phyloP scores from a whole-genome alignment of 2,888 invertebrate species.

The Cerastoderma edule region DNA sequence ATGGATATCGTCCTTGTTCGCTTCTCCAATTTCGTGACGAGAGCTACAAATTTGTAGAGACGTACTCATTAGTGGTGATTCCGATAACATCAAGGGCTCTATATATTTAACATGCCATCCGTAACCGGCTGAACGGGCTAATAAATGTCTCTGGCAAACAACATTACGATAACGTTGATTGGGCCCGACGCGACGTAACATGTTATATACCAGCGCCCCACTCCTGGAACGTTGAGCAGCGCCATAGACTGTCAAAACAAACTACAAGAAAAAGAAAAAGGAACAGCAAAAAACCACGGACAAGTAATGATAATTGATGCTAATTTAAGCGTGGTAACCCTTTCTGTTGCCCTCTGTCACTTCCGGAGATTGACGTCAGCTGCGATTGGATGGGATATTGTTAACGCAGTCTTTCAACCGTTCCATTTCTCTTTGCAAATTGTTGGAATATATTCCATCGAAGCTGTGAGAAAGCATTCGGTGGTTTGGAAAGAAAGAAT shows the following conservation, averaged over 20 bases:
- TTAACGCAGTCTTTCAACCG: no score
- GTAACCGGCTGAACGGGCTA: constrained; percentile 2
- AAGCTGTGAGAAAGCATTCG: no score
- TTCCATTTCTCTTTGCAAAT: no score
- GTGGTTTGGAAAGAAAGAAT: no score
- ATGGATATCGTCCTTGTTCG: neutral
- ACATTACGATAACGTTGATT: constrained; percentile 21
- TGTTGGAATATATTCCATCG: no score
- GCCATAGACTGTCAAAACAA: constrained; percentile 14
- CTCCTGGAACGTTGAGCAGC: constrained; percentile 3
- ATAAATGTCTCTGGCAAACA: constrained; percentile 23
- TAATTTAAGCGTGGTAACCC: constrained; percentile 18
- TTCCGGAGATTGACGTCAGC: constrained; percentile 1
- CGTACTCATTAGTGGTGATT: constrained; percentile 36
- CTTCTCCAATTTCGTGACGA: constrained; percentile 37
- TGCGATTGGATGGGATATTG: neutral
- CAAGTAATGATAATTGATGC: constrained; percentile 20
- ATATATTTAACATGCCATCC: constrained; percentile 25
- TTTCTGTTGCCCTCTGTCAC: constrained; percentile 15
- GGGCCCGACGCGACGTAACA: constrained; percentile 9
- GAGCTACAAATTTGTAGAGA: constrained; percentile 47
- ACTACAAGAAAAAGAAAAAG: neutral
- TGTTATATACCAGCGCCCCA: constrained; percentile 11
- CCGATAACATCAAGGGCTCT: constrained; percentile 18
- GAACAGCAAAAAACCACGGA: neutral